A percentile compares a stretch with the other conserved stretches of the same genome.
Evolutionary conservation across 2,113 vertebrate species (phyloP).

Genomic region (Erinaceus europaeus): DNA sequence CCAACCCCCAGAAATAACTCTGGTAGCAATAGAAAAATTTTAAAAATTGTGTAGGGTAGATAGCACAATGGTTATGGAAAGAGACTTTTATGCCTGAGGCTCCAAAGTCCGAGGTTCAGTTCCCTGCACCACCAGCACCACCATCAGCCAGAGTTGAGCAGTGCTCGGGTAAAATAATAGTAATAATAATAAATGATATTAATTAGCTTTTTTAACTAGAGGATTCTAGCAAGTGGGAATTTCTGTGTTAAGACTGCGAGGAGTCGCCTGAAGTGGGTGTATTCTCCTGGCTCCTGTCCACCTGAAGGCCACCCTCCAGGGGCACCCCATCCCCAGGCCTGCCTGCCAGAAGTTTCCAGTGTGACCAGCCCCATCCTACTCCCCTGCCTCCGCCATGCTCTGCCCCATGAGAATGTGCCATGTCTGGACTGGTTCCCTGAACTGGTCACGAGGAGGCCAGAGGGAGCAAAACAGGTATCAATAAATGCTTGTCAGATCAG

Average conservation of each 20-base stretch:
- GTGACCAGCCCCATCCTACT: background rate
- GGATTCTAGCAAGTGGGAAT: background rate
- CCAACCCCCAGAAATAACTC: too few relatives aligned
- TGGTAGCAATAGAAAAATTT: too few relatives aligned
- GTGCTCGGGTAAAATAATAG: too few relatives aligned
- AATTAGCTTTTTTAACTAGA: background rate
- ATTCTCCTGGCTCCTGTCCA: background rate
- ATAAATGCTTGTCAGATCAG: background rate
- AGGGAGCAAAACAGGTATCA: background rate
- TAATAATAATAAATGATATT: too few relatives aligned
- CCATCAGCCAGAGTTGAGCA: too few relatives aligned
- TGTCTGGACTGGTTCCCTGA: too few relatives aligned
- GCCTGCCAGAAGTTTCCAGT: background rate
- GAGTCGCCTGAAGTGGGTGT: background rate
- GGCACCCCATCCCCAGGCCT: rapidly evolving
- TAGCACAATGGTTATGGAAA: too few relatives aligned
- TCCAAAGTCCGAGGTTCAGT: too few relatives aligned
- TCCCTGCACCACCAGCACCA: too few relatives aligned
- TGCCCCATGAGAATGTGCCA: background rate
- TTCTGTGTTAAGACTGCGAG: background rate
- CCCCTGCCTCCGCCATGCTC: background rate
- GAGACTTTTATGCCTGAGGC: too few relatives aligned
- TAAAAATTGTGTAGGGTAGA: too few relatives aligned
- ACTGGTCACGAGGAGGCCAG: too few relatives aligned
- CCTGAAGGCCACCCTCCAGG: background rate